These are phyloP conservation scores for Semicossyphus pulcher DNA, from an alignment of 2,113 vertebrate species.

Conservation along the genomic window DNA sequence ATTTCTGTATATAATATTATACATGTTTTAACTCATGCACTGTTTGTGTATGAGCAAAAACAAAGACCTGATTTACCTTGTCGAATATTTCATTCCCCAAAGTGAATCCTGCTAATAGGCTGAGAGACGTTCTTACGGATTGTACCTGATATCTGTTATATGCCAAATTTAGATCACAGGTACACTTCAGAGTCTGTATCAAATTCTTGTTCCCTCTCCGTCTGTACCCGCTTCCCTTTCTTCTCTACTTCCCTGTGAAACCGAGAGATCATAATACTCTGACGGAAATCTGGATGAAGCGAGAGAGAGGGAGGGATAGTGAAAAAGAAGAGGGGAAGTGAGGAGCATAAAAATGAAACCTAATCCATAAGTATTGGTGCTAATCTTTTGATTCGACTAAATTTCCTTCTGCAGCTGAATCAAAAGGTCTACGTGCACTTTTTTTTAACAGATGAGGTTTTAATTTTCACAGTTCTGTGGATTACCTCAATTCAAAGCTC, in stretches of 20 bases:
- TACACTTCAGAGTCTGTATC: constrained; percentile 37
- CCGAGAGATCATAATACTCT: constrained; percentile 47
- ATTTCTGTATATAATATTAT: too few species aligned
- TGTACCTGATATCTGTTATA: background rate
- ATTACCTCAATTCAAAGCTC: constrained; percentile 76
- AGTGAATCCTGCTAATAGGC: constrained; percentile 22
- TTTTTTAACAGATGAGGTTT: constrained; percentile 66
- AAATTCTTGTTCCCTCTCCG: constrained; percentile 16
- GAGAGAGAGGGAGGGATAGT: background rate
- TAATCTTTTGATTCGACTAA: constrained; percentile 75
- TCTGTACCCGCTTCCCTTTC: constrained; percentile 1
- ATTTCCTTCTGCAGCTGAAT: constrained; percentile 69
- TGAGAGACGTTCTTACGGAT: constrained; percentile 7
- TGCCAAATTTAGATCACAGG: constrained; percentile 58
- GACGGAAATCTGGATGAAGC: constrained; percentile 40
- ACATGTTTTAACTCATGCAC: too few species aligned
- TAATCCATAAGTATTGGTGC: constrained; percentile 66
- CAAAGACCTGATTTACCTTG: background rate
- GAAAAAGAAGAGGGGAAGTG: background rate
- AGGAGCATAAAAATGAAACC: constrained; percentile 61
- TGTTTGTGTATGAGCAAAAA: constrained; percentile 17
- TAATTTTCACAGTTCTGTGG: constrained; percentile 78
- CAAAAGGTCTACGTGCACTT: constrained; percentile 78
- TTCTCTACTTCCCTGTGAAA: constrained; percentile 27
- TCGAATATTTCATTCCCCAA: constrained; percentile 27